Evolutionary conservation across 2,113 vertebrate genomes (phyloP).

Genomic region (Apus apus): DNA sequence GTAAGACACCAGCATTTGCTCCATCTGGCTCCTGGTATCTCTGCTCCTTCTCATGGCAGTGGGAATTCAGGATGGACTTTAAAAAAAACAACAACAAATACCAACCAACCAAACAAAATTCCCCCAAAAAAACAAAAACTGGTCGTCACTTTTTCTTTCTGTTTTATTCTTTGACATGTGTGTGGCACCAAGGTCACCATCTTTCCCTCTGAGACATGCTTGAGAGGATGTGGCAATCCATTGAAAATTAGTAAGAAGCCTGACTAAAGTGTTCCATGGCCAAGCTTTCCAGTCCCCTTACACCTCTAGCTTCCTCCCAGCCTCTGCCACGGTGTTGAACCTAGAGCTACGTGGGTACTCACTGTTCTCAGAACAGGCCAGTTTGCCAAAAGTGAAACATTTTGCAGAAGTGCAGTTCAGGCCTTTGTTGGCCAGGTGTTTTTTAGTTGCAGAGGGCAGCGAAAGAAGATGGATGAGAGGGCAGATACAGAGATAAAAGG

Average conservation of each 20-base stretch:
- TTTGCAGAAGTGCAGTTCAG: background rate
- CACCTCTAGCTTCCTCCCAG: background rate
- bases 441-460: background rate
- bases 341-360: background rate
- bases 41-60: background rate
- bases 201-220: background rate
- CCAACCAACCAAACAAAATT: too few species aligned
- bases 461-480: background rate
- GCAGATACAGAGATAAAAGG: background rate
- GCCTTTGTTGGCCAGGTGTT: background rate
- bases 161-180: background rate
- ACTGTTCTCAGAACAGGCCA: background rate
- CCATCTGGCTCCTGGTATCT: slow-evolving; percentile 42
- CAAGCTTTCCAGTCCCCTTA: background rate
- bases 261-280: background rate
- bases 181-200: background rate
- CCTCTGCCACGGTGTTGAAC: background rate
- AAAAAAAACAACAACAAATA: too few species aligned
- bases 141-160: background rate
- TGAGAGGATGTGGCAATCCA: background rate
- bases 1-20: background rate
- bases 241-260: background rate
- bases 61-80: background rate
- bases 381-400: accelerated
- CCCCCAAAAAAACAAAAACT: background rate